A percentile compares a stretch with the other conserved stretches of the same genome.
Conservation (phyloP, 2,888 invertebrate species). For the Cerastoderma edule region DNA sequence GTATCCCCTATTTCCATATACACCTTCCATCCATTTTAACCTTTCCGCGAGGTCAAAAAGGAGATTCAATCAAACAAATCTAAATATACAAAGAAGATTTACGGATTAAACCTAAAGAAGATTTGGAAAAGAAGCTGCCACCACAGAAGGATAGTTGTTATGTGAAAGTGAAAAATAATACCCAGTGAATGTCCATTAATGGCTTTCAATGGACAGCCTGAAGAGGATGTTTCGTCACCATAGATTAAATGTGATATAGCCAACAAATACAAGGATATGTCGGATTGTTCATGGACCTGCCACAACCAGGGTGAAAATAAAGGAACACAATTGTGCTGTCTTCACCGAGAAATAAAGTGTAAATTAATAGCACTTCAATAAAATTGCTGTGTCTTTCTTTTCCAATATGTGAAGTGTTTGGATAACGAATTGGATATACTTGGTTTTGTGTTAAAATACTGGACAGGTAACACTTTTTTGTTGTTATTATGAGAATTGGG, state of each 20-base stretch:
- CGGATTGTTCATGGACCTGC: background rate
- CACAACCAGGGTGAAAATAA: background rate
- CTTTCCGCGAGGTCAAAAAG: slow-evolving; percentile 12
- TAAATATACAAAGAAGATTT: background rate
- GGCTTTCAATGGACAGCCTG: background rate
- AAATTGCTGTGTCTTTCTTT: no score
- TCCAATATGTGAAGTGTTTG: slow-evolving; percentile 8
- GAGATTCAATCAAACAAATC: slow-evolving; percentile 1
- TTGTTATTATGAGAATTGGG: slow-evolving; percentile 20
- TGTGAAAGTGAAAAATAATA: background rate
- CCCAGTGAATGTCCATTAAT: background rate
- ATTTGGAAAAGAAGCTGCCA: background rate
- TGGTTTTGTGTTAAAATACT: background rate
- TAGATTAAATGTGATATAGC: no score
- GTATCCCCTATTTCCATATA: slow-evolving; percentile 8
- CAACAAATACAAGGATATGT: no score
- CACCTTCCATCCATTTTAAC: slow-evolving; percentile 22
- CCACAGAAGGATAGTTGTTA: background rate
- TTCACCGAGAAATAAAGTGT: slow-evolving; percentile 1
- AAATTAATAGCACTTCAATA: slow-evolving; percentile 8
- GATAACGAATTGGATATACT: slow-evolving; percentile 10
- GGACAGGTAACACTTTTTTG: slow-evolving; percentile 21
- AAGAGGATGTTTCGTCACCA: background rate
- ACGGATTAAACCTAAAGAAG: background rate
- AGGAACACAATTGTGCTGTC: background rate